Evolutionary conservation across 2,797 vertebrate genomes (phyloP), one percentile per base, ranked within the genome.

Genomic region (Peromyscus eremicus): DNA sequence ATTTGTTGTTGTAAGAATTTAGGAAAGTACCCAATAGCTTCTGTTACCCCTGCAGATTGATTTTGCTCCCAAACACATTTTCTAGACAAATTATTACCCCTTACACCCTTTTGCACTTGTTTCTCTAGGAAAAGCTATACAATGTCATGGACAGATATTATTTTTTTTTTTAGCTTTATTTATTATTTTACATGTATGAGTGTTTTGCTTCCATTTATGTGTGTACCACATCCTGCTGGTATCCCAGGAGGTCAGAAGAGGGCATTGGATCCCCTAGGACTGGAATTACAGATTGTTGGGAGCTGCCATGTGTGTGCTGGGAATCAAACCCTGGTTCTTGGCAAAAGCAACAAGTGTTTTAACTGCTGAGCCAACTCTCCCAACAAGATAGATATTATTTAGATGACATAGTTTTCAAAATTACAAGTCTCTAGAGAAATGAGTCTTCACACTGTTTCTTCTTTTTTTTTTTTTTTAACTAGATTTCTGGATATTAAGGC

Each of bases 71-170:
- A 27, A 0, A n/a, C 25, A 85, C 34, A 86, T 52, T 66, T 85
- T 75, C 64, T 80, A 3, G 43, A 46, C 71, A 75, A 5, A 14
- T 2, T 94, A 8, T 62, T 23, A 46, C 1, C 34, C 10, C 13
- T 94, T 89, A 40, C 2, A 66, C 6, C 11, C 2, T 92, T 34
- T 91, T 27, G 52, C 77, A 68, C 11, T 71, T 40, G 0, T 91
- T 89, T 76, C 32, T 92, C 55, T 89, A 82, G 60, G 81, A 95
- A 93, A 91, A 37, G 32, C 73, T 90, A 87, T 62, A 52, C 80
- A 73, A 60, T 66, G 40, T 21, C 70, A 27, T 77, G 75, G 76
- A 32, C 79, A 52, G 29, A 57, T 89, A 43, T 46, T 73, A 40
- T 96, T 75, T 60, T 95, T 60, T 95, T 9, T 68, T 25, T 68